phyloP scores from a whole-genome alignment of 2,888 invertebrate genomes.

The Dusona sp. region DNA sequence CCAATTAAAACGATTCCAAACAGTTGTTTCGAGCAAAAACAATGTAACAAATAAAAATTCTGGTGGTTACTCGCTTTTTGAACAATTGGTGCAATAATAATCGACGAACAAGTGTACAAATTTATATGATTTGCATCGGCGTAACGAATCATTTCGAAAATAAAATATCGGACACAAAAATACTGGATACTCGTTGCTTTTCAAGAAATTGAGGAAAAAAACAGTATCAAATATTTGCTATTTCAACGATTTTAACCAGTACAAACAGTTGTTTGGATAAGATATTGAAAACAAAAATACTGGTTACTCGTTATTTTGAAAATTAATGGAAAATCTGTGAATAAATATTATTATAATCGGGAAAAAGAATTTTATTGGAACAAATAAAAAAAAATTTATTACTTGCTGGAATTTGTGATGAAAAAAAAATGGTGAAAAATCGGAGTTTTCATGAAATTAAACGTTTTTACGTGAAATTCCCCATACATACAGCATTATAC shows the following conservation, averaged over 20 bases:
- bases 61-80: no score
- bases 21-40: no score
- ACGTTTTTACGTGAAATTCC: not conserved
- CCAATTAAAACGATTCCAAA: no score
- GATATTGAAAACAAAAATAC: no score
- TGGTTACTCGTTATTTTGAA: not conserved
- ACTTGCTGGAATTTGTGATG: not conserved
- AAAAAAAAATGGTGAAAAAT: not conserved
- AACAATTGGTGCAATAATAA: no score
- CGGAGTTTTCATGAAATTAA: not conserved
- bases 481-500: conserved; percentile 6
- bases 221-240: not conserved
- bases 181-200: not conserved
- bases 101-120: no score
- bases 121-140: no score
- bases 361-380: not conserved
- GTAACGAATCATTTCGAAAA: not conserved
- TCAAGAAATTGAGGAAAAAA: not conserved
- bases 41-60: no score
- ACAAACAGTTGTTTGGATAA: not conserved
- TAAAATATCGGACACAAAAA: not conserved
- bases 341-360: no score
- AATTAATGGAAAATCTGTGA: no score
- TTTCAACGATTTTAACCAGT: not conserved
- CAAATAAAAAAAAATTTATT: not conserved